Base-by-base conservation (phyloP, 1,140 invertebrate species). In the Drosophila saltans region DNA sequence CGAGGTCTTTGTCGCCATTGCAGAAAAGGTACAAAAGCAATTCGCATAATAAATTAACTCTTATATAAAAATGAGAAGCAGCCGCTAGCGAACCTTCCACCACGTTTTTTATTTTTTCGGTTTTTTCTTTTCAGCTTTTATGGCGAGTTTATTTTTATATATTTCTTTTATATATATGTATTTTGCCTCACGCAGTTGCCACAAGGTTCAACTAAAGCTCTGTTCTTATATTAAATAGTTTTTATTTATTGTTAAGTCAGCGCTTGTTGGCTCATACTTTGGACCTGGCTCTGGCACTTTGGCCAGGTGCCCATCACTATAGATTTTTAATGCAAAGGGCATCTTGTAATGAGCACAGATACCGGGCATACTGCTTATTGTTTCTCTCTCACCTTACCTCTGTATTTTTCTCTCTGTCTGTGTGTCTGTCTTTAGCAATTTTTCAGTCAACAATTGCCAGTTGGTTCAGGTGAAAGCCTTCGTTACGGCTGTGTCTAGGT, bases 41-140 rank as follows among this genome's bases (percentile, higher is more conserved):
- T 84, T 80, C 84, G 80, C 84, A 88, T 89, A 88, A 89, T 88
- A 88, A 89, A 88, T 88, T 84, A 89, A 84, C 74, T 74, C 67
- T 78, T 56, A 64, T 69, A 41, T 52, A 66, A 77, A 77, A 66
- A 36, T 40, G 10, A 36, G n/a, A 66, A 45, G 57, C 69, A 76
- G 58, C 39, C 56, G 55, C 57, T 69, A 21, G 62, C 63, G 2
- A 21, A 52, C 39, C 36, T 28, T 41, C 39, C 36, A 58, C 16
- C 16, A 16, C 10, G 26, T 48, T 67, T 77, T 59, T 36, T 40
- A 58, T 72, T 77, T 76, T 75, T 58, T 39, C 55, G 56, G 62
- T 76, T 77, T 77, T 41, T 61, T 40, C 63, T 56, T 33, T 26
- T 24, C 11, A 39, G 39, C 43, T 77, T 77, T 70, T 26, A 52